phyloP scores from a whole-genome alignment of 2,113 vertebrate species.

The Dipodomys stephensi region DNA sequence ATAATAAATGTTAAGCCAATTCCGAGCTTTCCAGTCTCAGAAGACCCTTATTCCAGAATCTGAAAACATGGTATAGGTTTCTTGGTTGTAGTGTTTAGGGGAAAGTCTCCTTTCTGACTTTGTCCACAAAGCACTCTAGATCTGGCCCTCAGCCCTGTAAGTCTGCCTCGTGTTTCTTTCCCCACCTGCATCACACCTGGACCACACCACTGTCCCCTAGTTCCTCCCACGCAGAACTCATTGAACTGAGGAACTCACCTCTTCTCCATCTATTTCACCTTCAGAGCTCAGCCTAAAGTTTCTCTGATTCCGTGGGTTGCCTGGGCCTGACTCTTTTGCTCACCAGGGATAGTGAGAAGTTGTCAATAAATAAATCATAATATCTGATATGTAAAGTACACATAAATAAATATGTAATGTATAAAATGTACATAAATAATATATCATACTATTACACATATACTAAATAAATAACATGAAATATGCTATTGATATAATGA shows the following conservation, averaged over 20 bases:
- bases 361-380: not conserved
- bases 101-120: not conserved
- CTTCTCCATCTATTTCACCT: not conserved
- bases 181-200: fast-evolving
- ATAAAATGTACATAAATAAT: not conserved
- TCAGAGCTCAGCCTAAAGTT: not conserved
- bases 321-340: not conserved
- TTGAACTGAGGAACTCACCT: not conserved
- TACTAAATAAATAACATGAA: no score
- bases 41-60: not conserved
- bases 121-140: not conserved
- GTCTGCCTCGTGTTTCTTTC: not conserved
- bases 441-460: not conserved
- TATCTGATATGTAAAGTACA: not conserved
- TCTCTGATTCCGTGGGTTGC: not conserved
- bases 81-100: not conserved
- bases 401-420: no score
- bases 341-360: not conserved
- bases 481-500: not conserved
- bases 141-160: no score
- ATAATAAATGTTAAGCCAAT: not conserved
- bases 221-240: not conserved
- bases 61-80: not conserved
- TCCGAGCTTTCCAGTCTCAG: not conserved
- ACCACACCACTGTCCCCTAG: fast-evolving